Conservation (phyloP, 2,113 vertebrate species). For the Cricetomys ansorgei region DNA sequence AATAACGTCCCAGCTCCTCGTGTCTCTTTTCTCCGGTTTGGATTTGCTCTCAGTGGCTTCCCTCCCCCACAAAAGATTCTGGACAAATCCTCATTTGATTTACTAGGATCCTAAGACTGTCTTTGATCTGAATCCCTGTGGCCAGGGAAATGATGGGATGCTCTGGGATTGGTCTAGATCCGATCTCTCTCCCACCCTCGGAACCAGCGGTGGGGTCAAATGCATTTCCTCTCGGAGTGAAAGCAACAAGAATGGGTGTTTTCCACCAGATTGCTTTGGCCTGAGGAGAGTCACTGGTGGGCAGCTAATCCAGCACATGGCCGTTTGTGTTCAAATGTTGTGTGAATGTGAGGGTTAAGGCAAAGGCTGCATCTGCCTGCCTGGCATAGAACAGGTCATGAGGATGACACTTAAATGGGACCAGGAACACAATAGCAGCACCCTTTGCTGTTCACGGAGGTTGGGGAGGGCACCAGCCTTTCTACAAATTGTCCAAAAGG, state of each 20-base stretch:
- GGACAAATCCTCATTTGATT: neutral
- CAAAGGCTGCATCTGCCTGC: neutral
- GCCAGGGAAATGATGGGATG: neutral
- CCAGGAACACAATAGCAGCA: neutral
- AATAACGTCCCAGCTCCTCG: neutral
- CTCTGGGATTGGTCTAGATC: neutral
- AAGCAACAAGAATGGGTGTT: no score
- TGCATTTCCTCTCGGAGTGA: neutral
- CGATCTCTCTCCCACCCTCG: neutral
- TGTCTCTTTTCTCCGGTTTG: neutral
- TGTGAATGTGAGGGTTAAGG: no score
- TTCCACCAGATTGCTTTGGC: neutral
- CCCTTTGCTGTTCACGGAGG: neutral
- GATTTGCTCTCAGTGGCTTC: neutral
- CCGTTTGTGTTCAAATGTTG: neutral
- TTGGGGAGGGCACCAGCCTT: neutral
- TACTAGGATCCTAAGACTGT: neutral
- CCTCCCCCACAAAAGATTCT: no score
- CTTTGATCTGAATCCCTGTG: neutral
- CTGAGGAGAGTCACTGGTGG: neutral
- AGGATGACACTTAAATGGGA: neutral
- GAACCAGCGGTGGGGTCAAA: neutral
- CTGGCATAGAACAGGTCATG: neutral
- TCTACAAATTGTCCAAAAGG: neutral
- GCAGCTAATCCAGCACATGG: neutral